Conservation (phyloP, 2,797 vertebrate genomes). For the Agapornis canus region DNA sequence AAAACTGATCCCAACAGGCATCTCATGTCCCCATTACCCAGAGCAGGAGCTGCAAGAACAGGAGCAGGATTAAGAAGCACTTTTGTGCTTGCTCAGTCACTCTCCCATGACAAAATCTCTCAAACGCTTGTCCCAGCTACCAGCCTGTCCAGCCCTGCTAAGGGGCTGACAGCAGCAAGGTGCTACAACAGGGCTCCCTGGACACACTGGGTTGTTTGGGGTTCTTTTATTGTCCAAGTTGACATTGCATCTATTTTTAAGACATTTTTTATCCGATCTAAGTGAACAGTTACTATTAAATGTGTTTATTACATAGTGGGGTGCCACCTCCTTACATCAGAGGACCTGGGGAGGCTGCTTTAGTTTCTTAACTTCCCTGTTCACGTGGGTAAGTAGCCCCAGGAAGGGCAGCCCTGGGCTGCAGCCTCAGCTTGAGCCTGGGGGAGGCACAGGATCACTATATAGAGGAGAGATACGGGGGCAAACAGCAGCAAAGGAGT, state of each 20-base stretch:
- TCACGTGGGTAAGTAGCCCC: not conserved
- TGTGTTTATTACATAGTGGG: not conserved
- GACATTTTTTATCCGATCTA: not conserved
- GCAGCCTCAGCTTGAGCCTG: not conserved
- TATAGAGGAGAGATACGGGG: accelerated
- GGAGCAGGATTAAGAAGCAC: not conserved
- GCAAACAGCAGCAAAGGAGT: not conserved
- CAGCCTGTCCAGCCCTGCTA: not conserved
- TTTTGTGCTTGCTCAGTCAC: not conserved
- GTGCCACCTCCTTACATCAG: not conserved
- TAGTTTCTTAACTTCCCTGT: not conserved
- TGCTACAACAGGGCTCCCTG: not conserved
- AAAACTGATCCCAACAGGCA: not conserved
- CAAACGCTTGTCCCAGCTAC: not conserved
- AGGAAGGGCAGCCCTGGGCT: not conserved
- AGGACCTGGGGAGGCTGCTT: not conserved
- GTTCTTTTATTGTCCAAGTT: not conserved
- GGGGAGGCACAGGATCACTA: not conserved
- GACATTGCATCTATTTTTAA: not conserved
- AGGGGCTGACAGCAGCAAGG: not conserved
- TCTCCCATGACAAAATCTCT: not conserved
- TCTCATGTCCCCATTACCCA: not conserved
- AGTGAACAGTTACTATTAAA: not conserved
- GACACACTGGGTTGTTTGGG: not conserved
- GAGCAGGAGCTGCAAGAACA: not conserved